These are phyloP conservation scores for Chalcis sispes DNA, from an alignment of 2,888 invertebrate species.

Conservation along the genomic window DNA sequence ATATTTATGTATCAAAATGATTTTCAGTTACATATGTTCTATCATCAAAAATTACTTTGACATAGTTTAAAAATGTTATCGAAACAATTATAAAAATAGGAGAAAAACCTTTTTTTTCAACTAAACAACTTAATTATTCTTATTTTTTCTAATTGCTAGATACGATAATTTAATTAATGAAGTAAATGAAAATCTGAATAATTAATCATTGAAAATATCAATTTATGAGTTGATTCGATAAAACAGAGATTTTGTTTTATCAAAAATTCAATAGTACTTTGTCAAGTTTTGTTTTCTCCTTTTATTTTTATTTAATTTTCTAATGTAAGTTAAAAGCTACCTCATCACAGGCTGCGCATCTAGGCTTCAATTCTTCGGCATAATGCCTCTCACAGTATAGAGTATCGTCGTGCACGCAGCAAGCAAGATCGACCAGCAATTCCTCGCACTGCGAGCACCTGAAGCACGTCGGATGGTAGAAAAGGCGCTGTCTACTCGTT, in stretches of 20 bases:
- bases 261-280: no score
- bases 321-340: conserved; percentile 79
- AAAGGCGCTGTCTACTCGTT: conserved; percentile 87
- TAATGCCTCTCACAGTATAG: conserved; percentile 97
- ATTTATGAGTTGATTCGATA: no score
- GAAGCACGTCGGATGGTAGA: conserved; percentile 97
- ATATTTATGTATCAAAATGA: no score
- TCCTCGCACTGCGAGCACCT: conserved; percentile 92
- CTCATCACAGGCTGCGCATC: conserved; percentile 99
- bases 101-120: no score
- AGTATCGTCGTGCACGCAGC: conserved; percentile 92
- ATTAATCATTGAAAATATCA: no score
- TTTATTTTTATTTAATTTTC: not conserved
- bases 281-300: not conserved
- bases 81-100: no score
- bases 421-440: conserved; percentile 95
- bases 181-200: not conserved
- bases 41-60: not conserved
- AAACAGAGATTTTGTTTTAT: no score
- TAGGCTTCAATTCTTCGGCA: conserved; percentile 95
- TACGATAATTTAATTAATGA: not conserved
- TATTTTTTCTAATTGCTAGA: no score
- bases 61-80: no score
- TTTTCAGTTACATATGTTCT: no score
- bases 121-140: no score